Base-by-base conservation (phyloP, 2,113 vertebrate species). In the Mixornis gularis region DNA sequence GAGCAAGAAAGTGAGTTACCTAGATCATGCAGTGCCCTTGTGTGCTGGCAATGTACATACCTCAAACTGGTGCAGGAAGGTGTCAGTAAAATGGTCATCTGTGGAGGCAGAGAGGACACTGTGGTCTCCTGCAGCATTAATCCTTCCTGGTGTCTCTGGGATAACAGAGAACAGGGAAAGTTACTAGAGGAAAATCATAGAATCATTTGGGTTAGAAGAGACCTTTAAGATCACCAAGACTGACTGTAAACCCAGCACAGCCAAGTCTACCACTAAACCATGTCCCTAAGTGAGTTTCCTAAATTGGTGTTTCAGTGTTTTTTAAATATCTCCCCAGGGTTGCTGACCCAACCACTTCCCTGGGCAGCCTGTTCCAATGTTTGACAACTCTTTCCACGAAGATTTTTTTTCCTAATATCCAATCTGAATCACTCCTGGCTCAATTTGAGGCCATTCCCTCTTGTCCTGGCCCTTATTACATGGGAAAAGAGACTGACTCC, bases 221-320 rank as follows among this genome's bases (percentile, higher is more conserved):
- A 70, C 17, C 26, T 49, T 43, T 38, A 49, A 59, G 56, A 59
- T 49, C 11, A 73, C 36, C 0, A 0, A 79, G 17, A 13, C 19
- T 5, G 13, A 30, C 43, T 12, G 1, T 43, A 27, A 86, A 68
- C 22, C 8, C 17, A 62, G 24, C 25, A 38, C 0, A 0, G 21
- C n/a, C 48, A 83, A 44, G 17, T 14, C 20, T 40, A 30, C 9
- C 32, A 53, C 40, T 49, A 59, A 84, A 30, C 27, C 26, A 4
- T 7, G 9, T 25, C 27, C 20, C 12, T 65, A 17, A 74, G 12
- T 18, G 40, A 53, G 6, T 32, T 60, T 26, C 10, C 46, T 48
- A 10, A 17, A 34, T 48, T 14, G 17, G 29, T 60, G 17, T 48
- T 48, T 15, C 20, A 46, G 20, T 22, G 4, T n/a, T 30, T 65